These are phyloP conservation scores for Aphis gossypii DNA, from an alignment of 1,140 invertebrate species.

Conservation along the genomic window DNA sequence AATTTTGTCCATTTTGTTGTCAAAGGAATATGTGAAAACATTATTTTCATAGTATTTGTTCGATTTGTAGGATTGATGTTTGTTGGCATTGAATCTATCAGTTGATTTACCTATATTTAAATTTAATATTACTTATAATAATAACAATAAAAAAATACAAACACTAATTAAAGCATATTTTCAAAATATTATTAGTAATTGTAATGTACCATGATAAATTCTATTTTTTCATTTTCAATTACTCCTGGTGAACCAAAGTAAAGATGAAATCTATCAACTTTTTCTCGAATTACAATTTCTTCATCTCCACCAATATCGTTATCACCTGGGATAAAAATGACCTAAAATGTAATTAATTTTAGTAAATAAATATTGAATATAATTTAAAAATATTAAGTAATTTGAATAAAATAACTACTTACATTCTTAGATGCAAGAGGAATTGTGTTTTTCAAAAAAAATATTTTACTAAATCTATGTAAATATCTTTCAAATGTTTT, in stretches of 20 bases:
- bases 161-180: not conserved
- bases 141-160: not conserved
- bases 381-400: slow-evolving; percentile 23
- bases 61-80: slow-evolving; percentile 14
- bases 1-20: slow-evolving; percentile 47
- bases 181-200: not conserved
- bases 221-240: slow-evolving; percentile 69
- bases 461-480: slow-evolving; percentile 75
- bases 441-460: slow-evolving; percentile 63
- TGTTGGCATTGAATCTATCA: slow-evolving; percentile 44
- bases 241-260: slow-evolving; percentile 76
- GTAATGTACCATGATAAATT: slow-evolving; percentile 69
- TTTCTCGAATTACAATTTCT: slow-evolving; percentile 75
- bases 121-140: not conserved
- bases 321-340: slow-evolving; percentile 88
- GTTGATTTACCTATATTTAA: slow-evolving; percentile 30
- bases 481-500: slow-evolving; percentile 76
- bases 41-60: slow-evolving; percentile 57
- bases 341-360: slow-evolving; percentile 67
- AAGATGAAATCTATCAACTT: slow-evolving; percentile 79
- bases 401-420: not conserved
- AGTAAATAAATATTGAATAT: not conserved
- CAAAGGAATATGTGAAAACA: slow-evolving; percentile 57
- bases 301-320: slow-evolving; percentile 93
- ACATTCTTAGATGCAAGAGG: slow-evolving; percentile 61